Percentiles rank a stretch among this genome's conserved stretches.
These are phyloP conservation scores for Ctena decussata DNA, from an alignment of 2,888 invertebrate species.

Conservation along the genomic window DNA sequence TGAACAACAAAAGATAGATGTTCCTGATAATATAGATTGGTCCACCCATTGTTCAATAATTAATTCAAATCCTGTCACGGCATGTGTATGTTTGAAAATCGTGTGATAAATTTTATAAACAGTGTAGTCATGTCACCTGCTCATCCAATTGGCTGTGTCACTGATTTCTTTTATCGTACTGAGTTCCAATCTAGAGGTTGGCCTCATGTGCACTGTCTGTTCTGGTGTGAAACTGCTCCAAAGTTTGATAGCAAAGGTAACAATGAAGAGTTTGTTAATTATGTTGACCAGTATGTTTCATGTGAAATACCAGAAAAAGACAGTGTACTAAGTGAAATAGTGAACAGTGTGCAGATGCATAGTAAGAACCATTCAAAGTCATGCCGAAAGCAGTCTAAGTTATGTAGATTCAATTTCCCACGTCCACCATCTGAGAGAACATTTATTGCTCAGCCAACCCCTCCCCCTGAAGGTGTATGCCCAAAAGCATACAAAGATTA, in stretches of 20 bases:
- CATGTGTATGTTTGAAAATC: slow-evolving; percentile 54
- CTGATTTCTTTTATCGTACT: slow-evolving; percentile 35
- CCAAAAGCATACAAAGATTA: too few relatives aligned
- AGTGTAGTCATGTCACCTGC: slow-evolving; percentile 25
- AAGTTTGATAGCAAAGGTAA: slow-evolving; percentile 4
- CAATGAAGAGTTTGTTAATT: slow-evolving; percentile 31
- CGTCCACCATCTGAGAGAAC: slow-evolving; percentile 38
- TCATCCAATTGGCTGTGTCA: slow-evolving; percentile 45
- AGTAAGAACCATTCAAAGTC: slow-evolving; percentile 52
- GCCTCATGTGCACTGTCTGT: slow-evolving; percentile 36
- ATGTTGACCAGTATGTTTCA: slow-evolving; percentile 44
- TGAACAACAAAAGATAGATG: too few relatives aligned
- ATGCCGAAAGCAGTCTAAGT: slow-evolving; percentile 43
- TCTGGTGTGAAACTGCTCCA: slow-evolving; percentile 35
- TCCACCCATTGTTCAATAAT: too few relatives aligned
- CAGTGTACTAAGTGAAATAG: slow-evolving; percentile 45
- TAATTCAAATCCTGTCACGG: not conserved
- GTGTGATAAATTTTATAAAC: slow-evolving; percentile 34
- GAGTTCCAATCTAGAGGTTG: slow-evolving; percentile 43
- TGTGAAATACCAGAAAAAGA: slow-evolving; percentile 43
- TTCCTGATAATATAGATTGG: too few relatives aligned
- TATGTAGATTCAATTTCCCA: slow-evolving; percentile 55
- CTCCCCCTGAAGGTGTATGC: not conserved
- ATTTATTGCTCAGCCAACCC: slow-evolving; percentile 21
- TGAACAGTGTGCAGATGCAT: slow-evolving; percentile 52